Evolutionary conservation across 1,140 invertebrate genomes (phyloP).

Genomic region (Diachasmimorpha longicaudata): DNA sequence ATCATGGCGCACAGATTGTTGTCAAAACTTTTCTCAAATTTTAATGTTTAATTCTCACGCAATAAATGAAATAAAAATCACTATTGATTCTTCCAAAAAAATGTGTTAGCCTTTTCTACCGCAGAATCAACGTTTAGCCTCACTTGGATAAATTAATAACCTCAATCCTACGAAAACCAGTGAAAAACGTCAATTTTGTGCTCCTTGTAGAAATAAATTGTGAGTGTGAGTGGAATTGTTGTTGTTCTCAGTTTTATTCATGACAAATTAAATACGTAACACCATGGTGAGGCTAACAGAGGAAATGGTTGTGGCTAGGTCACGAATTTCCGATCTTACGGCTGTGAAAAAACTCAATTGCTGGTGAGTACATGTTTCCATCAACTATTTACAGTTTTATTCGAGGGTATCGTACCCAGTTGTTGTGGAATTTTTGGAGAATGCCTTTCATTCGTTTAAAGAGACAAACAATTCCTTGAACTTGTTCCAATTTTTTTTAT

Average conservation of each 20-base stretch:
- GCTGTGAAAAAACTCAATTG: slow-evolving; percentile 88
- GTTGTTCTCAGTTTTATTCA: background rate
- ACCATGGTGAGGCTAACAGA: slow-evolving; percentile 82
- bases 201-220: background rate
- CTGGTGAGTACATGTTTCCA: slow-evolving; percentile 71
- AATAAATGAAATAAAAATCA: background rate
- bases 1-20: slow-evolving; percentile 5
- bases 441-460: too few species aligned
- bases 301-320: slow-evolving; percentile 88
- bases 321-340: slow-evolving; percentile 83
- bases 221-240: background rate
- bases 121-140: background rate
- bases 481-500: too few species aligned
- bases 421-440: too few species aligned
- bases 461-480: too few species aligned
- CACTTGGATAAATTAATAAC: too few species aligned
- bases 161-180: too few species aligned
- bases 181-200: too few species aligned
- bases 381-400: background rate
- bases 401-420: background rate
- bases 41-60: background rate
- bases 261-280: slow-evolving; percentile 9
- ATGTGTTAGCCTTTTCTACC: background rate
- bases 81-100: background rate
- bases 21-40: background rate